Evolutionary conservation across 2,113 vertebrate genomes (phyloP), one percentile per base, ranked within the genome.

Genomic region (Oriolus oriolus): DNA sequence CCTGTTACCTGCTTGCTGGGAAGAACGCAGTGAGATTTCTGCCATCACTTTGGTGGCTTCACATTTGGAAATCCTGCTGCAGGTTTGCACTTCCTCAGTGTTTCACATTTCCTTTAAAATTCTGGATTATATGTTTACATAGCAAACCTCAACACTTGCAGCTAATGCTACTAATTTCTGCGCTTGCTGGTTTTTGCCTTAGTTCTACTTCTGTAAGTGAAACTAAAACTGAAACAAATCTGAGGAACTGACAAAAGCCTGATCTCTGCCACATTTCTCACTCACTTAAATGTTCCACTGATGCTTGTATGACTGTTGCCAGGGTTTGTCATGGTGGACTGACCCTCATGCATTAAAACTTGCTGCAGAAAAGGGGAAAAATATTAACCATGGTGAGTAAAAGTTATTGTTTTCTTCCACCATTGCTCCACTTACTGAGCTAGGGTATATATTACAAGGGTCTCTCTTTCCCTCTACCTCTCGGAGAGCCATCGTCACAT

Each of bases 401-500:
- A 90, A 94, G 31, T 65, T 81, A 42, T 11, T 13, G 11, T 85
- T 83, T 82, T 65, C 23, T 65, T 59, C 44, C 44, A 71, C n/a
- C 1, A 3, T 4, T 0, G 0, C 44, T 90, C 47, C 42, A 11
- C 11, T 54, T 54, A 42, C 41, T 56, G 60, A 86, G 20, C 12
- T 41, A 27, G 15, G 39, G 10, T 84, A 27, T 63, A 16, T 39
- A 26, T 69, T 69, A n/a, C 10, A 59, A n/a, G 19, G 17, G 6
- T 24, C 2, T 56, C 17, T 90, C 27, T 56, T 57, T 27, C 37
- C n/a, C n/a, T 4, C 1, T 80, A 35, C 22, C 23, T 91, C n/a
- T 26, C 7, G 0, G 1, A 39, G 27, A 63, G 16, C 6, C 28
- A 35, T 22, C 0, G 0, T 61, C 3, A 0, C 33, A 33, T 76